Conservation (phyloP, 2,797 vertebrate species). For the Monodelphis domestica region DNA sequence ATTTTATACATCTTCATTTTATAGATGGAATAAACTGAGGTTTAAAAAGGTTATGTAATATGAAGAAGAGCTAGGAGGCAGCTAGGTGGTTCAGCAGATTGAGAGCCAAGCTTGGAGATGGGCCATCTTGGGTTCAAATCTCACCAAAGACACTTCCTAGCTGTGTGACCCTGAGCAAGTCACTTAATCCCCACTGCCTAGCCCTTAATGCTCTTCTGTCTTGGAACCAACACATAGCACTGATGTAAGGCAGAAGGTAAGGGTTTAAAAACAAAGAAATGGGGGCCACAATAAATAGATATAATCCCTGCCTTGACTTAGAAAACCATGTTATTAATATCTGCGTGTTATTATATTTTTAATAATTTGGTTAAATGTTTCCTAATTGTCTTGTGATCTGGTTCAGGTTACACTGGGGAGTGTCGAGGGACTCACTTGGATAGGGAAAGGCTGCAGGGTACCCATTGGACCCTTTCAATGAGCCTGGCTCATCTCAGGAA, state of each 20-base stretch:
- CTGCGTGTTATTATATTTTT: background rate
- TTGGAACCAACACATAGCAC: too few relatives aligned
- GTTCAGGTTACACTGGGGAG: background rate
- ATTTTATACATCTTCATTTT: background rate
- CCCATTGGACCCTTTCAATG: background rate
- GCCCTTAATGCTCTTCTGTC: too few relatives aligned
- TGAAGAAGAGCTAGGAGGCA: too few relatives aligned
- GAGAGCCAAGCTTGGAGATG: background rate
- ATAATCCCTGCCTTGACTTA: background rate
- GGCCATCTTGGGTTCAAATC: background rate
- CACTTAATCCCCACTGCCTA: background rate
- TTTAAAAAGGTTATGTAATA: background rate
- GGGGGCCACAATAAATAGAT: background rate
- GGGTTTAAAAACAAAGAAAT: background rate
- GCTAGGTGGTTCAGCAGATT: background rate
- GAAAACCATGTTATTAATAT: background rate
- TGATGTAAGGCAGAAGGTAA: too few relatives aligned
- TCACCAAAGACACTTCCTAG: background rate
- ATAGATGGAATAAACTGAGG: background rate
- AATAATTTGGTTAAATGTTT: background rate
- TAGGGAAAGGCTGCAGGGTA: background rate
- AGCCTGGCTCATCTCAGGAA: slow-evolving; percentile 9
- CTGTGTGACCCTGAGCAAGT: background rate
- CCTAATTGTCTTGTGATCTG: background rate
- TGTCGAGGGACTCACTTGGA: background rate